These are phyloP conservation scores for Neoniphon sammara DNA, from an alignment of 2,797 vertebrate genomes.

Conservation along the genomic window DNA sequence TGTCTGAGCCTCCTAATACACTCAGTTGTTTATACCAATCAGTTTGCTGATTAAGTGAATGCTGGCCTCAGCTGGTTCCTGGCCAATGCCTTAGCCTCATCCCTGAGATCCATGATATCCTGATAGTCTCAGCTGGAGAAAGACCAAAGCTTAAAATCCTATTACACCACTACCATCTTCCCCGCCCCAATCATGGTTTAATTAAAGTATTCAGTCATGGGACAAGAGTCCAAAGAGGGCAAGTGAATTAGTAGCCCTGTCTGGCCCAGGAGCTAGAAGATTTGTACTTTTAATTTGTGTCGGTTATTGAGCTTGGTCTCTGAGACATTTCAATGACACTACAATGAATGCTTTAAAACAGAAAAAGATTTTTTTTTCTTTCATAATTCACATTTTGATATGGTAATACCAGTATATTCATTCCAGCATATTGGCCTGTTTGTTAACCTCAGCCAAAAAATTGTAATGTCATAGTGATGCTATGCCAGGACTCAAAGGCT, in stretches of 20 bases:
- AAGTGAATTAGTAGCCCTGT: slow-evolving; percentile 63
- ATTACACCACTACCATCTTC: slow-evolving; percentile 74
- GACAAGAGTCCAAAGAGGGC: slow-evolving; percentile 64
- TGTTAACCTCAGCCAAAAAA: background rate
- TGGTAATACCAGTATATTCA: background rate
- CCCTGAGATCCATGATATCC: slow-evolving; percentile 68
- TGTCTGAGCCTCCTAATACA: slow-evolving; percentile 30
- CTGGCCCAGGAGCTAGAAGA: slow-evolving; percentile 57
- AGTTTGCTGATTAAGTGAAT: slow-evolving; percentile 65
- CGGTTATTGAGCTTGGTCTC: slow-evolving; percentile 49
- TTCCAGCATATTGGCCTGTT: background rate
- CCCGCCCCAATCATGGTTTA: slow-evolving; percentile 71
- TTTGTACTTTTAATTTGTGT: slow-evolving; percentile 61
- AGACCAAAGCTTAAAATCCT: slow-evolving; percentile 77
- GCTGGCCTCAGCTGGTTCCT: slow-evolving; percentile 52
- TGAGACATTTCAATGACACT: slow-evolving; percentile 38
- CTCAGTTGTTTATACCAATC: slow-evolving; percentile 52
- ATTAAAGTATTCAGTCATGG: slow-evolving; percentile 75
- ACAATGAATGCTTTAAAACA: background rate
- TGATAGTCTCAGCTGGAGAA: slow-evolving; percentile 68
- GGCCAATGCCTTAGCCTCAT: slow-evolving; percentile 59
- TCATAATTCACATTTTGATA: background rate
- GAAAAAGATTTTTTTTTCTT: slow-evolving; percentile 4
- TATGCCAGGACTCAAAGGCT: background rate
- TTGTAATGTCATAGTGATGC: too few relatives aligned